Conservation (phyloP, 2,888 invertebrate species). For the Esperia sulphurella region DNA sequence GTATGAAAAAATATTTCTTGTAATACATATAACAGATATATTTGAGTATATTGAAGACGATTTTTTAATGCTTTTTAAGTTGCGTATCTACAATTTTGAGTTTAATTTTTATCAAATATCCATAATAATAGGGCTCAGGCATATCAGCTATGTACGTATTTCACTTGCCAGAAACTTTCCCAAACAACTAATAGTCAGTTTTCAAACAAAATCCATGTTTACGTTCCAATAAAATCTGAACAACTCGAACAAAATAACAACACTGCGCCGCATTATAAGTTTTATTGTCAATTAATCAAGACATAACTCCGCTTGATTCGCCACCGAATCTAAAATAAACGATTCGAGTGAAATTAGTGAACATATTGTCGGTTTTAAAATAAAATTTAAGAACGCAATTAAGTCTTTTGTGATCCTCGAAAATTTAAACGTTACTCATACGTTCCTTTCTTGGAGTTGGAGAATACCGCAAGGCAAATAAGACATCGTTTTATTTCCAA, state of each 20-base stretch:
- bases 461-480: slow-evolving; percentile 57
- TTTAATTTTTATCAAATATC: too few relatives aligned
- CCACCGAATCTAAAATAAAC: slow-evolving; percentile 47
- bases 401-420: slow-evolving; percentile 60
- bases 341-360: slow-evolving; percentile 35
- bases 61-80: too few relatives aligned
- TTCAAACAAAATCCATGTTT: slow-evolving; percentile 60
- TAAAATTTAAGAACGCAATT: slow-evolving; percentile 69
- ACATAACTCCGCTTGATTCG: slow-evolving; percentile 39
- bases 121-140: too few relatives aligned
- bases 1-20: too few relatives aligned
- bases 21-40: too few relatives aligned
- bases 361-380: slow-evolving; percentile 67
- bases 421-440: slow-evolving; percentile 58
- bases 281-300: slow-evolving; percentile 62
- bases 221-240: slow-evolving; percentile 52
- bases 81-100: too few relatives aligned
- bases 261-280: slow-evolving; percentile 46
- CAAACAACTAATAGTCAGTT: too few relatives aligned
- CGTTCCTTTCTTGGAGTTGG: slow-evolving; percentile 48
- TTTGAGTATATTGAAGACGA: too few relatives aligned
- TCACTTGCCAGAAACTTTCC: too few relatives aligned
- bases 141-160: too few relatives aligned
- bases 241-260: slow-evolving; percentile 44
- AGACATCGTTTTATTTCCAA: slow-evolving; percentile 33